Evolutionary conservation across 2,797 vertebrate species (phyloP).

Genomic region (Chaetophractus vellerosus): DNA sequence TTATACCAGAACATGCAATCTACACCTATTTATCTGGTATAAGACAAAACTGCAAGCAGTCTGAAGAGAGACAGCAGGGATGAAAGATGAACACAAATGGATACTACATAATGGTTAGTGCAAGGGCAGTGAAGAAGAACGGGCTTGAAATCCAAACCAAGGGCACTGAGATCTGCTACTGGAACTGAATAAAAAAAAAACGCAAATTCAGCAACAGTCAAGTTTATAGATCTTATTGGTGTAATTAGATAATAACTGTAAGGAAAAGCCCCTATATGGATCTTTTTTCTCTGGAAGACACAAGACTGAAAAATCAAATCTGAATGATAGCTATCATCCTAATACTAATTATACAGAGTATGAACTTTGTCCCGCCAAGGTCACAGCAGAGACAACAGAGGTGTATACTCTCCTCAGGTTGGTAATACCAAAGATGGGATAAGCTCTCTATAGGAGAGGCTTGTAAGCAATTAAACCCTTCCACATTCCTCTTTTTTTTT

Average conservation of each 20-base stretch:
- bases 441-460: neutral
- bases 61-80: slow-evolving; percentile 32
- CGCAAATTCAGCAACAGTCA: neutral
- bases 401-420: neutral
- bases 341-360: slow-evolving; percentile 7
- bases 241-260: slow-evolving; percentile 6
- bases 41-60: neutral
- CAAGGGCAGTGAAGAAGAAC: neutral
- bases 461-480: neutral
- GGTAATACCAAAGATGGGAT: neutral
- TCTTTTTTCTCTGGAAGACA: neutral
- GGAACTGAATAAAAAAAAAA: slow-evolving; percentile 52
- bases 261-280: neutral
- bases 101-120: neutral
- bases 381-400: neutral
- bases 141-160: slow-evolving; percentile 43
- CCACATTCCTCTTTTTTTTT: neutral
- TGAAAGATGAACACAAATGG: neutral
- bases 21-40: neutral
- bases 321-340: neutral
- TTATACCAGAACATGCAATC: slow-evolving; percentile 68
- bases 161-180: neutral
- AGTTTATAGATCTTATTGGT: neutral
- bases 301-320: neutral
- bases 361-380: neutral